Evolutionary conservation across 2,797 vertebrate genomes (phyloP), one percentile per base, ranked within the genome.

Genomic region (Trematomus bernacchii): DNA sequence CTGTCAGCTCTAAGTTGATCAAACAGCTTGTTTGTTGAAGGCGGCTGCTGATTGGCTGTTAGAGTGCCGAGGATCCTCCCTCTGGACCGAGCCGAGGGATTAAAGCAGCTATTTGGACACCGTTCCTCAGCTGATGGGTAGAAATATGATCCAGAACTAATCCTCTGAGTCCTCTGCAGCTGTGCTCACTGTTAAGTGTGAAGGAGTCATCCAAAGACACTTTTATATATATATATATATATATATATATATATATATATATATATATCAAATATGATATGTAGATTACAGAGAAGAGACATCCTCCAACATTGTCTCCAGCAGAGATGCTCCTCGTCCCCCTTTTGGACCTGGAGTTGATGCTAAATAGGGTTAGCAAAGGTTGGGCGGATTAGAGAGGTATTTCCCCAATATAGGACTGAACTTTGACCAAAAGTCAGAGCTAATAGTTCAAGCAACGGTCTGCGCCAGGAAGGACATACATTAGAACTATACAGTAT

Each of bases 91-190:
- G 85, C 84, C 12, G n/a, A 23, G 86, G 91, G 91, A 93, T 94
- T 94, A 92, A 84, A 89, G 87, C 82, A 55, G 85, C 87, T 93
- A 93, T 93, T 92, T 95, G 85, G 87, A 93, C 88, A 73, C 84
- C 61, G 90, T 83, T 90, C 85, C 87, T 87, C 85, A 92, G 92
- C 93, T 94, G 94, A 93, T 92, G 85, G 88, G 85, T 70, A 59
- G 95, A 95, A 94, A 96, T 90, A 66, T 75, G 93, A 95, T 85
- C 90, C 87, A 80, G 16, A 64, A 75, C 88, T 95, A 95, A 95
- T 94, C 94, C 92, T 76, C 61, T 18, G 63, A 89, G 86, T 83
- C 92, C 87, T 86, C 84, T 92, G 92, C 95, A 95, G 93, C 95
- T 95, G 94, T 93, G 91, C 87, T 75, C 72, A 82, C 76, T 10